Evolutionary conservation across 2,888 invertebrate genomes (phyloP).

Genomic region (Aplocera efformata): DNA sequence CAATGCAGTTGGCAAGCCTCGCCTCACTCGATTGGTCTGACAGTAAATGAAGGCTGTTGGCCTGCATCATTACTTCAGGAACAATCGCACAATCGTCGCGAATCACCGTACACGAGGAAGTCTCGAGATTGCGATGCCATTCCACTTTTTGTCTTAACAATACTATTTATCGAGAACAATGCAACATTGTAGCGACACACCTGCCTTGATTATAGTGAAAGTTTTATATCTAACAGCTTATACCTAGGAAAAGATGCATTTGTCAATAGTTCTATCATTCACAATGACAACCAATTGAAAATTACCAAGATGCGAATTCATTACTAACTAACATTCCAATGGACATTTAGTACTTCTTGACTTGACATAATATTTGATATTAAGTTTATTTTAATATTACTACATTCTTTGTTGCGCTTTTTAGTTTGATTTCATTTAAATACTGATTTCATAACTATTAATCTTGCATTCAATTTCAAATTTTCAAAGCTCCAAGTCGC

Average conservation of each 20-base stretch:
- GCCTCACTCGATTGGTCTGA: no score
- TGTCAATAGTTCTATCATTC: conserved; percentile 1
- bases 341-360: no score
- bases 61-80: conserved; percentile 25
- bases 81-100: conserved; percentile 35
- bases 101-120: conserved; percentile 40
- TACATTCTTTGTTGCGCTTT: no score
- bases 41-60: conserved; percentile 31
- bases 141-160: conserved; percentile 54
- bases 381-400: no score
- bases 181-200: conserved; percentile 43
- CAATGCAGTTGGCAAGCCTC: no score
- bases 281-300: conserved; percentile 5
- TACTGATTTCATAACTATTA: no score
- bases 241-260: conserved; percentile 7
- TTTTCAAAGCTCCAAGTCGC: background rate
- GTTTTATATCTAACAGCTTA: conserved; percentile 34
- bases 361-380: no score
- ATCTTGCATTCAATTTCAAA: conserved; percentile 3
- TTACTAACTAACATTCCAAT: no score
- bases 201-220: conserved; percentile 49
- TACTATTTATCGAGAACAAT: conserved; percentile 57
- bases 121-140: conserved; percentile 39
- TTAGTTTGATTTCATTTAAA: no score
- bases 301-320: no score